These are phyloP conservation scores for Apis laboriosa DNA, from an alignment of 1,140 invertebrate genomes.

Conservation along the genomic window DNA sequence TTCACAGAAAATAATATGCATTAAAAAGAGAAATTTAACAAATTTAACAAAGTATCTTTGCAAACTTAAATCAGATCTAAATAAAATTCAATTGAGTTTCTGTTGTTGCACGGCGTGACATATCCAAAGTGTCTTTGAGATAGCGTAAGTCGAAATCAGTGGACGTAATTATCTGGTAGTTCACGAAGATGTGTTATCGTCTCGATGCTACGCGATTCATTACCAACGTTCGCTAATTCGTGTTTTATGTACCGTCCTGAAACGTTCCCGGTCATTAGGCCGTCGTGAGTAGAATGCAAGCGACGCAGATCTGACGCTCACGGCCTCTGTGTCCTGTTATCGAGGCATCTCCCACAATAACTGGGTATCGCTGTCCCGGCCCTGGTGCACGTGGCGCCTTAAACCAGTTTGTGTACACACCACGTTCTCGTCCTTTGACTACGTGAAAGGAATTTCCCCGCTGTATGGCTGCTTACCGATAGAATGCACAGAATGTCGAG, in stretches of 20 bases:
- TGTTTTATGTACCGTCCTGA: conserved; percentile 20
- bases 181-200: too few relatives aligned
- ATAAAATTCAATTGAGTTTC: too few relatives aligned
- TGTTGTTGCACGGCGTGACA: too few relatives aligned
- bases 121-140: too few relatives aligned
- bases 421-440: conserved; percentile 24
- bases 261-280: conserved; percentile 13
- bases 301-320: conserved; percentile 3
- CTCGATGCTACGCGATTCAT: background rate
- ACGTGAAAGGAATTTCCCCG: conserved; percentile 35
- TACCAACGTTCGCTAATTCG: background rate
- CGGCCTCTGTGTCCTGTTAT: background rate
- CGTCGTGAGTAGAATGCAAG: background rate
- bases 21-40: too few relatives aligned
- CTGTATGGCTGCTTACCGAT: conserved; percentile 27
- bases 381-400: background rate
- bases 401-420: background rate
- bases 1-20: too few relatives aligned
- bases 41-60: too few relatives aligned
- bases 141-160: too few relatives aligned
- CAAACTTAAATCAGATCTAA: too few relatives aligned
- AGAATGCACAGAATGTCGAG: conserved; percentile 15
- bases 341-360: background rate
- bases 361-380: background rate
- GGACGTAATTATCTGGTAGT: background rate